Conservation (phyloP, 2,888 invertebrate species). For the Allygus modestus region DNA sequence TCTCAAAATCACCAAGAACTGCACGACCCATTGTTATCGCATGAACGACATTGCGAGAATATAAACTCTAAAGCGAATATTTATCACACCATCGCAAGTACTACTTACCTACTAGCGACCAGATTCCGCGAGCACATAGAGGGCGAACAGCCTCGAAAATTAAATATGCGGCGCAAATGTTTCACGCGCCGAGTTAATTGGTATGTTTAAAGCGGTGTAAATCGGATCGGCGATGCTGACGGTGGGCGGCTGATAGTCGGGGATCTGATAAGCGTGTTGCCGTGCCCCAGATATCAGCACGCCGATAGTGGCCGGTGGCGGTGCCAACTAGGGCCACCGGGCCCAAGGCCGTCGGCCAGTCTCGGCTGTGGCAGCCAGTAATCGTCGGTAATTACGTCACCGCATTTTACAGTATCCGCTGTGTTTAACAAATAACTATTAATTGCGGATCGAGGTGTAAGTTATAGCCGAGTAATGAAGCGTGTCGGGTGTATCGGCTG, state of each 20-base stretch:
- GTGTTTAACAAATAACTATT: constrained; percentile 24
- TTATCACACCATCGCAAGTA: no score
- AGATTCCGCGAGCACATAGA: no score
- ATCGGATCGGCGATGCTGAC: neutral
- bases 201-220: constrained; percentile 8
- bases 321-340: neutral
- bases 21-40: no score
- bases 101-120: no score
- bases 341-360: constrained; percentile 17
- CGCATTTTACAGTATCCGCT: constrained; percentile 5
- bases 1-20: no score
- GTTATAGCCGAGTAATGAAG: neutral
- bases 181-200: constrained; percentile 20
- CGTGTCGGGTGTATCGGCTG: no score
- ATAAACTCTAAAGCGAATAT: no score
- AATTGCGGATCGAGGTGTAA: neutral
- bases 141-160: neutral
- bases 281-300: constrained; percentile 21
- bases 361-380: no score
- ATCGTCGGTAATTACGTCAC: constrained; percentile 26
- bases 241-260: constrained; percentile 9
- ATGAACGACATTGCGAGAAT: no score
- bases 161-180: constrained; percentile 2
- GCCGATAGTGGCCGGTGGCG: constrained; percentile 13
- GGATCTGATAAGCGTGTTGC: constrained; percentile 24